These are phyloP conservation scores for Romanogobio albipinnatus DNA, from an alignment of 2,113 vertebrate genomes.

Conservation along the genomic window DNA sequence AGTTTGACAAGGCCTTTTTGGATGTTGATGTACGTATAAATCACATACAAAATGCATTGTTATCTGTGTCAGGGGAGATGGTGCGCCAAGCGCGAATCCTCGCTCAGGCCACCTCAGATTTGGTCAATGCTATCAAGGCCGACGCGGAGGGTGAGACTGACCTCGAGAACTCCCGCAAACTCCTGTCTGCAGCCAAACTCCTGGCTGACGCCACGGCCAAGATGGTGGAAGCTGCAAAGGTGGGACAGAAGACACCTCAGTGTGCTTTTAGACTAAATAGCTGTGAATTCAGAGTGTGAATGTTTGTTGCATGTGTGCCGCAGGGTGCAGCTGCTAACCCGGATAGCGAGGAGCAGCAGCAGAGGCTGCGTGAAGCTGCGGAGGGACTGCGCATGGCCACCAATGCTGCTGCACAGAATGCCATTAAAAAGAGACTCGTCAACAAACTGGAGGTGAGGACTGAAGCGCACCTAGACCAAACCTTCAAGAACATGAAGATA, in stretches of 20 bases:
- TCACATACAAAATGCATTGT: no score
- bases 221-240: constrained; percentile 99
- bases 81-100: constrained; percentile 95
- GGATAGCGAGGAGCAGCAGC: constrained; percentile 96
- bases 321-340: constrained; percentile 98
- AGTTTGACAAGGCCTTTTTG: neutral
- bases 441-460: constrained; percentile 90
- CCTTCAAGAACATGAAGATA: neutral
- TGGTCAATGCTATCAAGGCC: constrained; percentile 97
- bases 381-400: constrained; percentile 96
- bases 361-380: constrained; percentile 90
- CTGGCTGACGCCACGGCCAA: constrained; percentile 94
- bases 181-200: constrained; percentile 93
- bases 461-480: neutral
- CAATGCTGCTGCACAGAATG: constrained; percentile 92
- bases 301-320: neutral
- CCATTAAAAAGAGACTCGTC: constrained; percentile 96
- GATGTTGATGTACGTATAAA: neutral
- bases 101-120: constrained; percentile 93
- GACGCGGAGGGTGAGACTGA: constrained; percentile 93
- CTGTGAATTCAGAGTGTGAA: neutral
- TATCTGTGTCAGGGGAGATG: constrained; percentile 86
- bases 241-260: constrained; percentile 56
- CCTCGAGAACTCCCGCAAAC: constrained; percentile 94
- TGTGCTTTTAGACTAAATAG: neutral